Evolutionary conservation across 2,797 vertebrate species (phyloP).

Genomic region (Anguilla marmorata): DNA sequence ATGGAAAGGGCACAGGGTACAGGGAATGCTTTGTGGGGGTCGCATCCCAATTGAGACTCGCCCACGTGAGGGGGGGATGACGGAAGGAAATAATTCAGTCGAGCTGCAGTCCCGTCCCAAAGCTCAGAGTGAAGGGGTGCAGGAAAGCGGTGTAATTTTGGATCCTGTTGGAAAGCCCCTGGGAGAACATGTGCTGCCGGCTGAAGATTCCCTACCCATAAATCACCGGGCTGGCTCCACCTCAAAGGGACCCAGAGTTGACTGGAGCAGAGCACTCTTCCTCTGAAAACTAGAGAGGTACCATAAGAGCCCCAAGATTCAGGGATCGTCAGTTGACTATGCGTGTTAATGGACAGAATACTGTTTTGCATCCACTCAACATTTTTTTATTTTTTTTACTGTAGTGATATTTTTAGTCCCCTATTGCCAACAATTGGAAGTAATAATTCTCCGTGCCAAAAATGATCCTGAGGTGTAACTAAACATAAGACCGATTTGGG

Average conservation of each 20-base stretch:
- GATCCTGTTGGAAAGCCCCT: conserved; percentile 61
- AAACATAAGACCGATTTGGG: background rate
- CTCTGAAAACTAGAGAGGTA: background rate
- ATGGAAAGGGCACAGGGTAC: conserved; percentile 9
- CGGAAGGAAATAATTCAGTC: conserved; percentile 25
- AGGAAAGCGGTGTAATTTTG: conserved; percentile 60
- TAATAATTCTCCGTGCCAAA: background rate
- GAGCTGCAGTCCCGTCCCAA: conserved; percentile 1
- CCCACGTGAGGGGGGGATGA: background rate
- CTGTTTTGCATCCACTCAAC: background rate
- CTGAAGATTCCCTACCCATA: conserved; percentile 61
- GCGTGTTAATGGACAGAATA: background rate
- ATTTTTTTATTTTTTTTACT: background rate
- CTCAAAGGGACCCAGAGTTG: conserved; percentile 57
- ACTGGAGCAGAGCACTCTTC: conserved; percentile 35
- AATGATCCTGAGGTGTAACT: background rate
- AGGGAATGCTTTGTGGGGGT: background rate
- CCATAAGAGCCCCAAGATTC: background rate
- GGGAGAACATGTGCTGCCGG: conserved; percentile 64
- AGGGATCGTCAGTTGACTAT: background rate
- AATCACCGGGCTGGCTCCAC: conserved; percentile 64
- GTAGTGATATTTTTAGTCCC: background rate
- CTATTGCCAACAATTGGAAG: background rate
- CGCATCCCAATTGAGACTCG: background rate
- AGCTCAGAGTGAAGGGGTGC: conserved; percentile 39